Percentiles rank a stretch among this genome's conserved stretches.
phyloP scores from a whole-genome alignment of 2,888 invertebrate genomes.

The Spodoptera littoralis region DNA sequence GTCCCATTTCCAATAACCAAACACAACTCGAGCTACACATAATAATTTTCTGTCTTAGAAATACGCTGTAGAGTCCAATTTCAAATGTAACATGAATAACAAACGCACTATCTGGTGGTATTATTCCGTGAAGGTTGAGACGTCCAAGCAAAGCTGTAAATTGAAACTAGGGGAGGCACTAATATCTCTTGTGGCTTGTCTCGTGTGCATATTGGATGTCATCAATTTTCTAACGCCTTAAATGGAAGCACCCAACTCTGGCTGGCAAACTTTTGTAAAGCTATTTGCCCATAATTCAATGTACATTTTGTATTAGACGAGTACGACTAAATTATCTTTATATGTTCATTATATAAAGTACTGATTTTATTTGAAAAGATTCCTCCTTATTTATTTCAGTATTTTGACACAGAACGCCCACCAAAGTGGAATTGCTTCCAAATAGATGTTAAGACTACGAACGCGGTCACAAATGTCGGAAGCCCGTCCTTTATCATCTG shows the following conservation, averaged over 20 bases:
- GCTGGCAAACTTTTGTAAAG: slow-evolving; percentile 13
- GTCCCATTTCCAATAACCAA: slow-evolving; percentile 59
- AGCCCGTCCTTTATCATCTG: slow-evolving; percentile 63
- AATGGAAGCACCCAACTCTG: slow-evolving; percentile 18
- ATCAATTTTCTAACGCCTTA: slow-evolving; percentile 48
- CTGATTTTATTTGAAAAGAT: no score
- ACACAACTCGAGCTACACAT: slow-evolving; percentile 35
- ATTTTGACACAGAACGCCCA: slow-evolving; percentile 50
- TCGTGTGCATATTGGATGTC: slow-evolving; percentile 59
- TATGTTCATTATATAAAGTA: no score
- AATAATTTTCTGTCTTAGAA: slow-evolving; percentile 68
- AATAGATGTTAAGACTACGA: slow-evolving; percentile 56
- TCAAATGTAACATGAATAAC: slow-evolving; percentile 69
- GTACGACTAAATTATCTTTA: not conserved
- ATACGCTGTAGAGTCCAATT: slow-evolving; percentile 68
- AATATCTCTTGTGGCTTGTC: slow-evolving; percentile 69
- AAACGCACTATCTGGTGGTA: slow-evolving; percentile 76
- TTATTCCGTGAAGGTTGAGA: slow-evolving; percentile 79
- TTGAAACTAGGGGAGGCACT: slow-evolving; percentile 80
- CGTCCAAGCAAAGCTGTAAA: slow-evolving; percentile 83
- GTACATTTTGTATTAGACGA: not conserved
- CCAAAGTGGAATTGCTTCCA: slow-evolving; percentile 59
- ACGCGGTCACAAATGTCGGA: slow-evolving; percentile 59
- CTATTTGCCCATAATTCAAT: not conserved
- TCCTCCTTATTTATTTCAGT: slow-evolving; percentile 10